These are phyloP conservation scores for Sarcophaga rosellei DNA, from an alignment of 2,888 invertebrate species.

Conservation along the genomic window DNA sequence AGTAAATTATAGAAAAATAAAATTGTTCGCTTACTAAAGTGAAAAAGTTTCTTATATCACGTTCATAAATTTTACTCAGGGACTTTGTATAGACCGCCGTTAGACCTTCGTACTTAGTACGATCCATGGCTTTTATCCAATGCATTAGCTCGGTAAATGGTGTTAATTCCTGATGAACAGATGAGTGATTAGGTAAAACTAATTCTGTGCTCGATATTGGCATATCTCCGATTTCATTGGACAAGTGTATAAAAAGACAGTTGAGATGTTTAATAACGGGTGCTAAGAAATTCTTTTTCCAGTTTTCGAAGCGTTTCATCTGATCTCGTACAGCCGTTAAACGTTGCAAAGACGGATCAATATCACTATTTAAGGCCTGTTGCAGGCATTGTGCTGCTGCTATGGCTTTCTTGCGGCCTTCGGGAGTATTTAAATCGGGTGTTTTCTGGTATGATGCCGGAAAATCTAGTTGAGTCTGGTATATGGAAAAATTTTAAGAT, in stretches of 20 bases:
- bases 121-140: constrained; percentile 94
- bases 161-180: constrained; percentile 92
- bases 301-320: constrained; percentile 88
- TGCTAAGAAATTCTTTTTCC: constrained; percentile 90
- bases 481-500: background rate
- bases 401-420: constrained; percentile 85
- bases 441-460: constrained; percentile 86
- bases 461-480: constrained; percentile 86
- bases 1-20: background rate
- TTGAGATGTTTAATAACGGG: constrained; percentile 94
- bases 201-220: constrained; percentile 82
- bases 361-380: constrained; percentile 87
- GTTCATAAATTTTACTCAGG: constrained; percentile 93
- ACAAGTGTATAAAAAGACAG: constrained; percentile 97
- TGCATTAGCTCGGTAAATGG: constrained; percentile 95
- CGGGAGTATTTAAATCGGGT: constrained; percentile 86
- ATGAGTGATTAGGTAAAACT: constrained; percentile 88
- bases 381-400: constrained; percentile 88
- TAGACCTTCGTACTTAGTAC: constrained; percentile 90
- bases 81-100: constrained; percentile 91
- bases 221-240: constrained; percentile 87
- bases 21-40: constrained; percentile 72
- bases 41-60: constrained; percentile 85
- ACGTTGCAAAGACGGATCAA: constrained; percentile 85
- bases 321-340: constrained; percentile 92